Evolutionary conservation across 2,888 invertebrate genomes (phyloP), one percentile per base, ranked within the genome.

Genomic region (Merodon equestris): DNA sequence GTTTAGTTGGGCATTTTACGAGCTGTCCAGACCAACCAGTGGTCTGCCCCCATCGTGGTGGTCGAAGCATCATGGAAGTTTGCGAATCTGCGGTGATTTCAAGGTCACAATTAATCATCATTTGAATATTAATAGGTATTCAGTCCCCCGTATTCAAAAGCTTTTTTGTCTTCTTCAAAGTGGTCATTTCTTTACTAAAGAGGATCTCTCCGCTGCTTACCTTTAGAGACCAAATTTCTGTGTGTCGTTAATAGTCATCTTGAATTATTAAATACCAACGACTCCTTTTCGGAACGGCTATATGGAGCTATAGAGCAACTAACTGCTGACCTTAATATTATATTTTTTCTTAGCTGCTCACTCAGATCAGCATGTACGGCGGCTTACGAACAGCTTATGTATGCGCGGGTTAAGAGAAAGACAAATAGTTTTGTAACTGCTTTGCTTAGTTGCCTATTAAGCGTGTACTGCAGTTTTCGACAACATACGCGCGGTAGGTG

Each of bases 111-210:
- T n/a, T n/a, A 53, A 38, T 1, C 36, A 12, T 0, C 38, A 34
- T 14, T 36, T 34, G 34, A 15, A 51, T 15, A 51, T 36, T 9
- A 36, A 51, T 14, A 15, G 53, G 18, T 40, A 79, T 54, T 76
- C 81, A 3, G 67, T 81, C 12, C 77, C 82, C 1, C 14, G 61
- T 47, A 74, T 81, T 38, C 63, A 76, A 40, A 77, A 76, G 9
- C 44, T 82, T 4, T 77, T 83, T 54, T 70, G 57, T 40, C 81
- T 75, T 45, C 66, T 81, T 1, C 64, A 82, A 68, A 71, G 81
- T 0, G 75, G 82, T 17, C 51, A 68, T 14, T 66, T 57, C n/a
- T 83, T 81, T 48, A 45, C 70, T 9, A 82, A 82, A 70, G 57
- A 79, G 12, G 79, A 82, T 44, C 36, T 79, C 9, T 81, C 70